These are phyloP conservation scores for Phanerotoma sp. DNA, from an alignment of 2,888 invertebrate species.

Conservation along the genomic window DNA sequence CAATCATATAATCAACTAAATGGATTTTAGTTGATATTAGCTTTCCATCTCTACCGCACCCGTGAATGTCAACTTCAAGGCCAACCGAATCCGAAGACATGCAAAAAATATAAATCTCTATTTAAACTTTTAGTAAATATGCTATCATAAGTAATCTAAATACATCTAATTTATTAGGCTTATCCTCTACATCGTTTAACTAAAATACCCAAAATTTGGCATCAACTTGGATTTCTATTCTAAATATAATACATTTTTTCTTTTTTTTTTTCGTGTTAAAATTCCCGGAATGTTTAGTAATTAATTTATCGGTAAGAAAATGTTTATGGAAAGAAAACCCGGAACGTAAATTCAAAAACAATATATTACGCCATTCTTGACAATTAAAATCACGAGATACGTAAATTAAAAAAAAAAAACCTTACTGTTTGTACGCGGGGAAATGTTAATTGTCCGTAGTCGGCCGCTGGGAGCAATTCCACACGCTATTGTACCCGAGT, in stretches of 20 bases:
- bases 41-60: constrained; percentile 49
- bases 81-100: constrained; percentile 24
- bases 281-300: not conserved
- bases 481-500: constrained; percentile 4
- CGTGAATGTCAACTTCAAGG: constrained; percentile 49
- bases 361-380: not conserved
- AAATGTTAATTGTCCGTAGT: constrained; percentile 19
- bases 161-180: no score
- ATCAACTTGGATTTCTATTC: not conserved
- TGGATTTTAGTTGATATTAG: constrained; percentile 48
- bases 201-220: not conserved
- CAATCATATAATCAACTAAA: constrained; percentile 45
- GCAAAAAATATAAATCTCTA: not conserved
- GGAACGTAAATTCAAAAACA: not conserved
- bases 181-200: no score
- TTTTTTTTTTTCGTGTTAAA: not conserved
- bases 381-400: constrained; percentile 1
- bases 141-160: no score
- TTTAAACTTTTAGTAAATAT: no score
- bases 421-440: not conserved
- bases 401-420: not conserved
- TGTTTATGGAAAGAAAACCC: not conserved
- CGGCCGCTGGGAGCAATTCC: constrained; percentile 11
- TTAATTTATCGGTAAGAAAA: not conserved
- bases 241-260: not conserved